These are phyloP conservation scores for Porites lobata DNA, from an alignment of 92 coral and sea anemone species.

Conservation along the genomic window DNA sequence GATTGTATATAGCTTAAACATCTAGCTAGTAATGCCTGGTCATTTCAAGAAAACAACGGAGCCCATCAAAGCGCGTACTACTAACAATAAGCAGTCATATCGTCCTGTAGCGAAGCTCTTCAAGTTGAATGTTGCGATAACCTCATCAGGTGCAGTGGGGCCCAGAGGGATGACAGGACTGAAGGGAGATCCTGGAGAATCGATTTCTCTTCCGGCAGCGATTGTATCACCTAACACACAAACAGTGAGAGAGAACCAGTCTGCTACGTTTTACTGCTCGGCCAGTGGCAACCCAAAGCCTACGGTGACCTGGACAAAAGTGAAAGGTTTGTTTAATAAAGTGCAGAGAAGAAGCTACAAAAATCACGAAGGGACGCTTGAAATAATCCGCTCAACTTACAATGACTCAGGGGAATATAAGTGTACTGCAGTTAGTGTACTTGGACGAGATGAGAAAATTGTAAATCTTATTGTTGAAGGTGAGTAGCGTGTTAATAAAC, in stretches of 20 bases:
- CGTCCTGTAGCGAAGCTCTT: too few relatives aligned
- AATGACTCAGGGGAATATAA: neutral
- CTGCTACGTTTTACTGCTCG: conserved; percentile 25
- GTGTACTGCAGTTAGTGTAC: too few relatives aligned
- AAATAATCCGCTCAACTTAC: neutral
- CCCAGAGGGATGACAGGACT: conserved; percentile 8
- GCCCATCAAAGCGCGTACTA: too few relatives aligned
- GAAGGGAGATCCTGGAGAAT: neutral
- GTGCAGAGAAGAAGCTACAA: too few relatives aligned
- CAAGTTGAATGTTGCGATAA: too few relatives aligned
- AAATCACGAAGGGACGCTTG: neutral
- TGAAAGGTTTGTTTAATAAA: neutral
- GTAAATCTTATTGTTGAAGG: too few relatives aligned
- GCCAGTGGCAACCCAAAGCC: conserved; percentile 27
- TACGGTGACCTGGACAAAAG: conserved; percentile 5
- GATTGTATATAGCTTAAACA: too few relatives aligned
- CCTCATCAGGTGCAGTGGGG: neutral
- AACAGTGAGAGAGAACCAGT: conserved; percentile 10
- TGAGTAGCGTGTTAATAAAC: too few relatives aligned
- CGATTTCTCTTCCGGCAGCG: neutral
- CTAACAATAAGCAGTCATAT: too few relatives aligned
- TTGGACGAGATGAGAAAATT: too few relatives aligned
- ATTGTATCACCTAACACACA: neutral
- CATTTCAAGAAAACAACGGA: too few relatives aligned
- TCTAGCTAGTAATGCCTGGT: too few relatives aligned